phyloP scores from a whole-genome alignment of 1,140 invertebrate genomes.

The Dreissena rostriformis region DNA sequence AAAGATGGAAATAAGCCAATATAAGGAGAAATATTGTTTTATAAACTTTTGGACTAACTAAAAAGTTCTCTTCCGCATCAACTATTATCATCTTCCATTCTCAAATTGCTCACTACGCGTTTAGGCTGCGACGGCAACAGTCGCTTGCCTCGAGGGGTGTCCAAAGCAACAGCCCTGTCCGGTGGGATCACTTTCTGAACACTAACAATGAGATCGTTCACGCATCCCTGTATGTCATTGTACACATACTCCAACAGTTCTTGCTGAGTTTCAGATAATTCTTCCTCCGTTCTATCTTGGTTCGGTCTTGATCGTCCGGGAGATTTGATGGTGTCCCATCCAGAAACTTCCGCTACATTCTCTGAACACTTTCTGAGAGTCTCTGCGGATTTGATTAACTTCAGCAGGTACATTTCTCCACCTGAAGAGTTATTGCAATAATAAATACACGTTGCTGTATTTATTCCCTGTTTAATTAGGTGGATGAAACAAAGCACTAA shows the following conservation, averaged over 20 bases:
- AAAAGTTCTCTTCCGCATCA: too few relatives aligned
- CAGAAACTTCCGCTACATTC: constrained; percentile 61
- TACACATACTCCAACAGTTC: constrained; percentile 34
- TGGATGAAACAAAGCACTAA: too few relatives aligned
- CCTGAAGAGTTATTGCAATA: constrained; percentile 50
- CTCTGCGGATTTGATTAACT: constrained; percentile 69
- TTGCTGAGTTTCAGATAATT: constrained; percentile 12
- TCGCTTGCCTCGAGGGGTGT: constrained; percentile 43
- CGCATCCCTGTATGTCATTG: constrained; percentile 20
- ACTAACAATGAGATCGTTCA: constrained; percentile 23
- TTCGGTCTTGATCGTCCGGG: background rate
- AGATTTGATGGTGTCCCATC: constrained; percentile 20
- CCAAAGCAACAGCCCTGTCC: background rate
- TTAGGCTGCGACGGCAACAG: constrained; percentile 25
- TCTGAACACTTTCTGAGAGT: constrained; percentile 66
- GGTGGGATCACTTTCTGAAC: constrained; percentile 35
- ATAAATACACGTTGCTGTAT: too few relatives aligned
- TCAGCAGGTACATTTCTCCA: constrained; percentile 59
- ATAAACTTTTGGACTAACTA: too few relatives aligned
- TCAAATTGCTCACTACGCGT: background rate
- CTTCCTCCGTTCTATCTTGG: background rate
- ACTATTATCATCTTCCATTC: background rate
- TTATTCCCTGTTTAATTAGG: too few relatives aligned
- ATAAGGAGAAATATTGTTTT: too few relatives aligned
- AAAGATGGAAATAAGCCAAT: too few relatives aligned